Conservation (phyloP, 2,888 invertebrate species). For the Noctua janthina region DNA sequence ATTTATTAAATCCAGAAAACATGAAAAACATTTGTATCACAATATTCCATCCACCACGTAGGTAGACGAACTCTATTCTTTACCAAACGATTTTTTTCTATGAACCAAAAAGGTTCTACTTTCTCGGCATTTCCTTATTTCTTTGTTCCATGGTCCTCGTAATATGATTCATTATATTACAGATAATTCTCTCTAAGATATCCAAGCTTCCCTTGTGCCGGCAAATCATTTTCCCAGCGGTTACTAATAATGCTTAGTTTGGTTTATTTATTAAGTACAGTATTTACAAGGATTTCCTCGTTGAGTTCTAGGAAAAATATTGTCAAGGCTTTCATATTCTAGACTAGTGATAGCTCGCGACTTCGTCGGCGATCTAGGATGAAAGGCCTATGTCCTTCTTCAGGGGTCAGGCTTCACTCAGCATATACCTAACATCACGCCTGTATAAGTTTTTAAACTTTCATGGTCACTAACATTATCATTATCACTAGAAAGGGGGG, state of each 20-base stretch:
- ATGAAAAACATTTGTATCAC: background rate
- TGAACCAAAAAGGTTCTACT: background rate
- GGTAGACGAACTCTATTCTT: background rate
- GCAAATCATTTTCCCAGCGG: slow-evolving; percentile 58
- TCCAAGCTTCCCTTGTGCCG: slow-evolving; percentile 34
- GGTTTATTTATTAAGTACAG: slow-evolving; percentile 45
- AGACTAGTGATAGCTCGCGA: background rate
- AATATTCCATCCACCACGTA: background rate
- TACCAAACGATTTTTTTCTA: background rate
- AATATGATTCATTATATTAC: slow-evolving; percentile 61
- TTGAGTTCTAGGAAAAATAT: background rate
- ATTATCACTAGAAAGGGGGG: no score
- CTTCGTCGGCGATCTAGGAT: background rate
- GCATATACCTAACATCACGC: background rate
- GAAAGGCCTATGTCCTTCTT: background rate
- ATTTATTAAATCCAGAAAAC: background rate
- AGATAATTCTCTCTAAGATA: slow-evolving; percentile 58
- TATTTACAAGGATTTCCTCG: slow-evolving; percentile 22
- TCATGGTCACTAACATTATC: no score
- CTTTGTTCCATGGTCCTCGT: slow-evolving; percentile 26
- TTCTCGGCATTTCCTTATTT: slow-evolving; percentile 11
- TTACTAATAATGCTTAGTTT: slow-evolving; percentile 37
- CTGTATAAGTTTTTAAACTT: no score
- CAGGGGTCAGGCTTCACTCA: background rate
- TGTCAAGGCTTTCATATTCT: background rate